Percentiles rank a stretch among this genome's conserved stretches.
Conservation (phyloP, 2,888 invertebrate genomes). For the Calliphora vomitoria region DNA sequence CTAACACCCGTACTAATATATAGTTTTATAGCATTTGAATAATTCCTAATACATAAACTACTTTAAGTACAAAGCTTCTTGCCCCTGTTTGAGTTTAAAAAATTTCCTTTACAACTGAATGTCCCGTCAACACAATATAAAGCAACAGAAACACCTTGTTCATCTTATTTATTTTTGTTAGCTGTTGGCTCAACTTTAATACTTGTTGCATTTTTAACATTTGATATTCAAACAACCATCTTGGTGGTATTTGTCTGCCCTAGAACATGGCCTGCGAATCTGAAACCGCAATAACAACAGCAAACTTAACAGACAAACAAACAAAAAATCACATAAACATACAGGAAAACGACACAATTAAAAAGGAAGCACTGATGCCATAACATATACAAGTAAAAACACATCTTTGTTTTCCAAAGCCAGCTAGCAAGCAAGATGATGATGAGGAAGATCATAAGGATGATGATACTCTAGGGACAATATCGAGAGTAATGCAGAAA, state of each 20-base stretch:
- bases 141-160: conserved; percentile 54
- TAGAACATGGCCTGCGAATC: conserved; percentile 66
- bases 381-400: conserved; percentile 24
- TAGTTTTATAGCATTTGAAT: too few relatives aligned
- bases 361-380: conserved; percentile 69
- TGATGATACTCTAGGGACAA: conserved; percentile 47
- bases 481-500: conserved; percentile 15
- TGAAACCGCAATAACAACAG: conserved; percentile 56
- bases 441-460: conserved; percentile 43
- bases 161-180: not conserved
- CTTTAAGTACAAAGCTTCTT: not conserved
- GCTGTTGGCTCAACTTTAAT: not conserved
- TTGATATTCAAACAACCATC: conserved; percentile 57
- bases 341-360: conserved; percentile 69
- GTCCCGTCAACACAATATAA: conserved; percentile 53
- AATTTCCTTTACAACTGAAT: conserved; percentile 38
- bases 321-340: not conserved
- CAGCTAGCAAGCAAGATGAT: conserved; percentile 34
- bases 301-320: not conserved
- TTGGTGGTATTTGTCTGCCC: conserved; percentile 71
- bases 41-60: not conserved
- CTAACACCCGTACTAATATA: too few relatives aligned
- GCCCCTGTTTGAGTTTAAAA: not conserved
- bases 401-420: conserved; percentile 47
- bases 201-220: conserved; percentile 64